Percentiles rank a stretch among this genome's conserved stretches.
Evolutionary conservation across 2,113 vertebrate genomes (phyloP).

Genomic region (Ceuthmochares aereus): DNA sequence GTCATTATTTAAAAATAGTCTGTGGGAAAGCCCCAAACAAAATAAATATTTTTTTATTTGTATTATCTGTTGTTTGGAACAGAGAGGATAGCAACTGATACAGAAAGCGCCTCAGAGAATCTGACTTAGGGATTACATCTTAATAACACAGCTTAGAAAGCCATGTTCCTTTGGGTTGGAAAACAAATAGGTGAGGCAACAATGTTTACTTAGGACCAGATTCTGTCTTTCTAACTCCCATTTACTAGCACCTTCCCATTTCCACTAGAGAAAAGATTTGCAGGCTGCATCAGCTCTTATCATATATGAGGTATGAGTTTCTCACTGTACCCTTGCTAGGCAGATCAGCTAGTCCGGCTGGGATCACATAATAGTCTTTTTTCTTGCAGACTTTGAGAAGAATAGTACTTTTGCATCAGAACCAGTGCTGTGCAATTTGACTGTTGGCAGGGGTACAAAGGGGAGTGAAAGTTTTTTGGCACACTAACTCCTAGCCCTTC

Average conservation of each 20-base stretch:
- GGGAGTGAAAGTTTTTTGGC: not conserved
- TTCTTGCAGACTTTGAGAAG: not conserved
- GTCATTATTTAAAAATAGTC: slow-evolving; percentile 71
- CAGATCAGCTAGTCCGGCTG: not conserved
- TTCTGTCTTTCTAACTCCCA: not conserved
- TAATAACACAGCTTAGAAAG: slow-evolving; percentile 18
- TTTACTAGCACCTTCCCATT: not conserved
- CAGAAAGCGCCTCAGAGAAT: slow-evolving; percentile 50
- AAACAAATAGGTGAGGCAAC: slow-evolving; percentile 31
- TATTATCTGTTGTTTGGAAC: slow-evolving; percentile 56
- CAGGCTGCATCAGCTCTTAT: not conserved
- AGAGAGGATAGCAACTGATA: slow-evolving; percentile 33
- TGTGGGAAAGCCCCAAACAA: slow-evolving; percentile 71
- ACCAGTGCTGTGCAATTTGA: not conserved
- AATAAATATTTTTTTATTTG: slow-evolving; percentile 68
- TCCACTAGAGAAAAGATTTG: not conserved
- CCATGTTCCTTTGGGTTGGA: not conserved
- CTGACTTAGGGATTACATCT: not conserved
- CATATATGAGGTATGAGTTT: not conserved
- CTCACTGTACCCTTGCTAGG: not conserved
- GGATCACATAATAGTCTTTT: not conserved
- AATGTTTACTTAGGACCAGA: slow-evolving; percentile 28
- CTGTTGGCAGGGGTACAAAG: not conserved
- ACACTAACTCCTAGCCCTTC: not conserved
- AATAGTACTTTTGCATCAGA: not conserved